phyloP scores from a whole-genome alignment of 2,797 vertebrate species.

The Channallabes apus region DNA sequence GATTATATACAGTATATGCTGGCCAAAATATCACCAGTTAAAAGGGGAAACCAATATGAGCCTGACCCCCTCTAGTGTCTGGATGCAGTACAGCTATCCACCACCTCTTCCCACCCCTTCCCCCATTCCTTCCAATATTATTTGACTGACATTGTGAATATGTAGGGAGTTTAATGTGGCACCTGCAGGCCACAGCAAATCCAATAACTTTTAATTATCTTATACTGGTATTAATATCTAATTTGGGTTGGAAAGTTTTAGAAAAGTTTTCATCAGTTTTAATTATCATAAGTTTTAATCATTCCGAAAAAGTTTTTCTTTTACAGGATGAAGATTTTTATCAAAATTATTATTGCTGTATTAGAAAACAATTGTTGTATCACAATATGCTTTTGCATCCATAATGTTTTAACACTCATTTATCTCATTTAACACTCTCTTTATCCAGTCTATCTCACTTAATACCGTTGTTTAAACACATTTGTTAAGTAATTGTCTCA shows the following conservation, averaged over 20 bases:
- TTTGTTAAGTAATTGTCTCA: background rate
- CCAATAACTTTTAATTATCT: background rate
- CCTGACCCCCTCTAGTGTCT: constrained; percentile 9
- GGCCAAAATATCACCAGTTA: background rate
- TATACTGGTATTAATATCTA: background rate
- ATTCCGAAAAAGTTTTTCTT: background rate
- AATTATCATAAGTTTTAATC: background rate
- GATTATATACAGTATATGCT: background rate
- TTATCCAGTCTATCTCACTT: background rate
- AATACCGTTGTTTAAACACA: background rate
- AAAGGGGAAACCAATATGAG: background rate
- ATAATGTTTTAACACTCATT: background rate
- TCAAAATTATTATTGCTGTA: background rate
- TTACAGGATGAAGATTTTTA: background rate
- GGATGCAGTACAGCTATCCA: background rate
- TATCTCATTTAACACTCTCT: no score
- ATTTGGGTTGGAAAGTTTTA: background rate
- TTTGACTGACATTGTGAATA: background rate
- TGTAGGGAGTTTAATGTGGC: background rate
- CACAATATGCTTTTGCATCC: background rate
- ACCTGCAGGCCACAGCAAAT: background rate
- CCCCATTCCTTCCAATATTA: background rate
- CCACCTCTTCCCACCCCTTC: background rate
- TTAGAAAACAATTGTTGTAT: background rate
- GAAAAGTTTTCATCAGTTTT: background rate